These are phyloP conservation scores for Cherax destructor DNA, from an alignment of 1,140 invertebrate genomes.

Conservation along the genomic window DNA sequence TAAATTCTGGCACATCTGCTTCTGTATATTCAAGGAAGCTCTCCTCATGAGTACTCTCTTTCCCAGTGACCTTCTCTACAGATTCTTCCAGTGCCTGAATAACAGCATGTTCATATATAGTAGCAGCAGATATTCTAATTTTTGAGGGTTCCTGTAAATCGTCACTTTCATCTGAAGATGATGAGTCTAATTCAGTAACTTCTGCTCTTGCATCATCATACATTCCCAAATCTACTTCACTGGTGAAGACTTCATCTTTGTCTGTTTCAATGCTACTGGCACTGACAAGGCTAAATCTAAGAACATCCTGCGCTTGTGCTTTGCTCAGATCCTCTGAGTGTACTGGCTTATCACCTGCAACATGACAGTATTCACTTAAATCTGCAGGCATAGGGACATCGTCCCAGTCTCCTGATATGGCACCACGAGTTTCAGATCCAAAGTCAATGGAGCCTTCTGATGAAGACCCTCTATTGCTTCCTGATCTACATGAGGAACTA, in stretches of 20 bases:
- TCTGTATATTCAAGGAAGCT: neutral
- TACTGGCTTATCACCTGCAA: neutral
- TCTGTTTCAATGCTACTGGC: constrained; percentile 64
- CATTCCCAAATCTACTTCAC: constrained; percentile 43
- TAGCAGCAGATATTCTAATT: constrained; percentile 66
- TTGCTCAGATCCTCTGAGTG: neutral
- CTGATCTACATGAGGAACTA: constrained; percentile 47
- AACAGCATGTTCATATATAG: constrained; percentile 70
- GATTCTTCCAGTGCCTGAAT: constrained; percentile 57
- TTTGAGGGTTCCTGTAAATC: constrained; percentile 46
- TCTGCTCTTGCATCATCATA: constrained; percentile 13
- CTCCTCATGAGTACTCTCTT: neutral
- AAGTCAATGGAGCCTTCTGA: constrained; percentile 71
- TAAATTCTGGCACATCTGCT: neutral
- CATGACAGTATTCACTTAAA: neutral
- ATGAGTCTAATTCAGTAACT: constrained; percentile 36
- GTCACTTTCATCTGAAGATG: constrained; percentile 65
- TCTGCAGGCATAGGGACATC: constrained; percentile 37
- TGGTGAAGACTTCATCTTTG: constrained; percentile 57
- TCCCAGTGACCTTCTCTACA: neutral
- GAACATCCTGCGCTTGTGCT: neutral
- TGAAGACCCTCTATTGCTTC: constrained; percentile 48
- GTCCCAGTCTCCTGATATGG: constrained; percentile 65
- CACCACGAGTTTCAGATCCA: constrained; percentile 56
- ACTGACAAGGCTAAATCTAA: constrained; percentile 56